Percentiles rank a stretch among this genome's conserved stretches.
Conservation (phyloP, 2,113 vertebrate species). For the Bos javanicus region DNA sequence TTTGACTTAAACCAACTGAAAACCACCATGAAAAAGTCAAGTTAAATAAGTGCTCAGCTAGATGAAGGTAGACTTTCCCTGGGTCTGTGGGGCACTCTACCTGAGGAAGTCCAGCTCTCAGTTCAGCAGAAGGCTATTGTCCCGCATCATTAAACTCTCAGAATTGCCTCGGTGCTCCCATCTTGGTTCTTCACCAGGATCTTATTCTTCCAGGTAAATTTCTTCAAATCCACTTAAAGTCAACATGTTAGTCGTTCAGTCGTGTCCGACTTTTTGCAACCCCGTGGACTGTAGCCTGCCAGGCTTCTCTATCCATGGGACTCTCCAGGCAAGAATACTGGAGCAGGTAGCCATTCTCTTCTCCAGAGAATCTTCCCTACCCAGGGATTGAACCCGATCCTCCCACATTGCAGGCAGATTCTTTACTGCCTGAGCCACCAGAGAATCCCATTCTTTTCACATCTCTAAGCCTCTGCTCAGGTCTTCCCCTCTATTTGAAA, state of each 20-base stretch:
- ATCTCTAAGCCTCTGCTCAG: background rate
- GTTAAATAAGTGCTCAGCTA: background rate
- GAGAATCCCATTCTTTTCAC: background rate
- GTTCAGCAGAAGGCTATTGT: background rate
- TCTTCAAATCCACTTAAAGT: background rate
- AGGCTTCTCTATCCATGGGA: background rate
- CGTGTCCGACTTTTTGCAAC: fast-evolving
- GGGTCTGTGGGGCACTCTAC: background rate
- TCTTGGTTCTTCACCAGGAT: background rate
- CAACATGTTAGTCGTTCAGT: background rate
- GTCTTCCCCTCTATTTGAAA: background rate
- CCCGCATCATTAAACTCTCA: background rate
- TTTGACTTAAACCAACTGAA: background rate
- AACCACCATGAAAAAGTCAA: background rate
- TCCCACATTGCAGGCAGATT: background rate
- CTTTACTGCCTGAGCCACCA: background rate
- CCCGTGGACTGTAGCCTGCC: background rate
- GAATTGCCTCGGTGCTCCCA: no score
- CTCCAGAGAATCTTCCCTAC: background rate
- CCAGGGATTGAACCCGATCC: background rate
- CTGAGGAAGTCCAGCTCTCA: background rate
- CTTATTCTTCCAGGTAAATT: background rate
- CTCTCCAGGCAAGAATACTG: background rate
- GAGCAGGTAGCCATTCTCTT: background rate
- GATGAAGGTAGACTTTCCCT: background rate